phyloP scores from a whole-genome alignment of 2,113 vertebrate species.

The Hypomesus transpacificus region DNA sequence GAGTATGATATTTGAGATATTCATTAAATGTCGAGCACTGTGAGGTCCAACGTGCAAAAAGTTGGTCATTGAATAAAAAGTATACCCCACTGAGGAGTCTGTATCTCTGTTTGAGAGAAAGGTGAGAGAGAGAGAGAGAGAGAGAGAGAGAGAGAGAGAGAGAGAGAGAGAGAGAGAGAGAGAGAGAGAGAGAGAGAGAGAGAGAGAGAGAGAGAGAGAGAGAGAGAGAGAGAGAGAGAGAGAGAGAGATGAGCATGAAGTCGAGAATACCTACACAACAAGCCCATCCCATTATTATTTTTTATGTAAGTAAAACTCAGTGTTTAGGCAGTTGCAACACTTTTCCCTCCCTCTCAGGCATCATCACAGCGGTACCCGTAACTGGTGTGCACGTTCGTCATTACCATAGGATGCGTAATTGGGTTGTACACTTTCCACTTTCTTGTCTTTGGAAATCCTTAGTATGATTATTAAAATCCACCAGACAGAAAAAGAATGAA shows the following conservation, averaged over 20 bases:
- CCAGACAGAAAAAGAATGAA: too few species aligned
- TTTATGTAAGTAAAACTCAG: background rate
- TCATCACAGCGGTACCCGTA: background rate
- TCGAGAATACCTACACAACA: too few species aligned
- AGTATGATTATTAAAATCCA: too few species aligned
- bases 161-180: background rate
- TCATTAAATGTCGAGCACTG: background rate
- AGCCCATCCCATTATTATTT: too few species aligned
- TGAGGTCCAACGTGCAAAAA: background rate
- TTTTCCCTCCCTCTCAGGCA: background rate
- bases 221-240: background rate
- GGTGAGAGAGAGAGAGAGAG: background rate
- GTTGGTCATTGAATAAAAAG: background rate
- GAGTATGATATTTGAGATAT: background rate
- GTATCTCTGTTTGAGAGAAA: conserved; percentile 14
- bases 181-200: background rate
- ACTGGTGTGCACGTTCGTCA: background rate
- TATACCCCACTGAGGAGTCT: background rate
- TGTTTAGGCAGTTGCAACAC: background rate
- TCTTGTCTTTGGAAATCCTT: background rate
- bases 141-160: background rate
- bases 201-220: background rate
- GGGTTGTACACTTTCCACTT: too few species aligned
- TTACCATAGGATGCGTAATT: background rate
- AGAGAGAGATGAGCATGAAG: background rate